phyloP scores from a whole-genome alignment of 92 coral and sea anemone species.

The Umimayanthus chanpuru region DNA sequence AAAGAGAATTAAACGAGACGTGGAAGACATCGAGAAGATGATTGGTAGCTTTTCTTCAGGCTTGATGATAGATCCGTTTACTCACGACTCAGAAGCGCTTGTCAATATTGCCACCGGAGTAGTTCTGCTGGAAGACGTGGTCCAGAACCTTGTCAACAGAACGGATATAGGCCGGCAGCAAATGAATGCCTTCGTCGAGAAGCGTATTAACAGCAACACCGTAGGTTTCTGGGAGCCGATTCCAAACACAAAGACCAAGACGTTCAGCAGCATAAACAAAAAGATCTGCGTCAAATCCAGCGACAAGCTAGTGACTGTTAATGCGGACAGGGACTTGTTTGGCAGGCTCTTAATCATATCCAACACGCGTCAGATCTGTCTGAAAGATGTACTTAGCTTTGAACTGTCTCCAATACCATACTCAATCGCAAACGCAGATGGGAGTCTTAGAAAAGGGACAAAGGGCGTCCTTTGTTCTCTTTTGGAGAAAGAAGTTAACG shows the following conservation, averaged over 20 bases:
- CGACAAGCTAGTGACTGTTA: too few species aligned
- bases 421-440: too few species aligned
- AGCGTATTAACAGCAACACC: conserved; percentile 46
- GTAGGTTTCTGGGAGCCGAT: conserved; percentile 59
- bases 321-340: conserved; percentile 50
- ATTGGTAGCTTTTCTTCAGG: not conserved
- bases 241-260: conserved; percentile 45
- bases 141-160: conserved; percentile 43
- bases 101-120: conserved; percentile 55
- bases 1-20: too few species aligned
- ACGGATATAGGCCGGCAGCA: conserved; percentile 46
- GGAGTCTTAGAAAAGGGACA: not conserved
- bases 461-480: conserved; percentile 52
- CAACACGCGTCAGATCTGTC: too few species aligned
- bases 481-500: conserved; percentile 54
- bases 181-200: conserved; percentile 43
- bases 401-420: too few species aligned
- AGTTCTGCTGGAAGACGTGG: conserved; percentile 58
- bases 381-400: too few species aligned
- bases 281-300: conserved; percentile 43
- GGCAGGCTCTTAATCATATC: conserved; percentile 55
- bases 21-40: too few species aligned
- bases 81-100: conserved; percentile 36
- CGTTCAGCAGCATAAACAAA: conserved; percentile 50
- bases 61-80: conserved; percentile 45